Conservation (phyloP, 2,797 vertebrate genomes). For the Coluber constrictor region DNA sequence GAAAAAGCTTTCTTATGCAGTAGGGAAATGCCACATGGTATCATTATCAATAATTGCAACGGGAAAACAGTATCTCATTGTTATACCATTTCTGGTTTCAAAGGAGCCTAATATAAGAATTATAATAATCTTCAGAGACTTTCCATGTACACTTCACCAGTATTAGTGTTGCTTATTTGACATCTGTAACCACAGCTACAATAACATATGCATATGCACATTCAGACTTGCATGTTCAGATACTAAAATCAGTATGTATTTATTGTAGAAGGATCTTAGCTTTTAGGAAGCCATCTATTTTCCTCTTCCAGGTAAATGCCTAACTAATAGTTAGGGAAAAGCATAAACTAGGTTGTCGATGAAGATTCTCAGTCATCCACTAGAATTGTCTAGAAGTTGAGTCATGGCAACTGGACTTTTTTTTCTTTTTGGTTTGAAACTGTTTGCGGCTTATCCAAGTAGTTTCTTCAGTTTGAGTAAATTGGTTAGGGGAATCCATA, state of each 20-base stretch:
- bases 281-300: not conserved
- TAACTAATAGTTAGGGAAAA: not conserved
- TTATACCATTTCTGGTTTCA: not conserved
- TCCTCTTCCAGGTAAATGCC: not conserved
- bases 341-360: not conserved
- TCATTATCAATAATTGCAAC: not conserved
- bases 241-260: not conserved
- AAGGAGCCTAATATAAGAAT: not conserved
- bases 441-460: not conserved
- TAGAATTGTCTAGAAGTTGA: not conserved
- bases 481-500: not conserved
- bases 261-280: not conserved
- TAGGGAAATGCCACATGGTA: not conserved
- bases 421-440: not conserved
- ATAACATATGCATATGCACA: not conserved
- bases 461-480: not conserved
- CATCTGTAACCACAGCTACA: not conserved
- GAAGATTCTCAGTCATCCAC: not conserved
- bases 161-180: not conserved
- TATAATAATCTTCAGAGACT: not conserved
- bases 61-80: not conserved
- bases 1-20: not conserved
- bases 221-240: not conserved
- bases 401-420: not conserved
- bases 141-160: not conserved